Evolutionary conservation across 1,140 invertebrate genomes (phyloP).

Genomic region (Eupristina koningsbergeri): DNA sequence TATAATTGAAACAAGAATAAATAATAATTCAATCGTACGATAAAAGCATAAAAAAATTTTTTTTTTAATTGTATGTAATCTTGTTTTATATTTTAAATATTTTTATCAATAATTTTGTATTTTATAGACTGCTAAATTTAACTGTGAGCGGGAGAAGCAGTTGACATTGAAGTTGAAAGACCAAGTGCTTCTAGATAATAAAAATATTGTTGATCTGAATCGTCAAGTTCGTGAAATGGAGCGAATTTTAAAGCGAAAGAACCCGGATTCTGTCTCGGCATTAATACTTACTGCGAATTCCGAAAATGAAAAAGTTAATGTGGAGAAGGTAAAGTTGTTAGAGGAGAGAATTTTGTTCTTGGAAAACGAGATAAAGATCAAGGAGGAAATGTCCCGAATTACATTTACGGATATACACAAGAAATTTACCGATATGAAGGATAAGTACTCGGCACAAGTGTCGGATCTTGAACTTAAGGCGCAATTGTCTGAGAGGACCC

Average conservation of each 20-base stretch:
- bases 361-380: conserved; percentile 79
- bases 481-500: conserved; percentile 11
- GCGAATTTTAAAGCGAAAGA: conserved; percentile 82
- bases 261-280: conserved; percentile 85
- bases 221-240: conserved; percentile 88
- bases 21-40: too few relatives aligned
- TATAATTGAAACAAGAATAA: too few relatives aligned
- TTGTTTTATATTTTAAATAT: too few relatives aligned
- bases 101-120: too few relatives aligned
- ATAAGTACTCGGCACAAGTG: conserved; percentile 82
- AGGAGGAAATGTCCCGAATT: conserved; percentile 80
- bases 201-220: conserved; percentile 81
- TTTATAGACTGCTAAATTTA: conserved; percentile 61
- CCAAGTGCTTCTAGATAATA: conserved; percentile 80
- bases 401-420: conserved; percentile 81
- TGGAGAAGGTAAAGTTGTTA: conserved; percentile 74
- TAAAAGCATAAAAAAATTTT: too few relatives aligned
- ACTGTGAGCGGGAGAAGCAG: conserved; percentile 74
- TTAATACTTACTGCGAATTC: conserved; percentile 79
- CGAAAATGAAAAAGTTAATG: conserved; percentile 72
- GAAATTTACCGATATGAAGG: conserved; percentile 82
- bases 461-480: conserved; percentile 78
- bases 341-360: conserved; percentile 81
- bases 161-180: conserved; percentile 78
- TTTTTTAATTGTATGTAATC: too few relatives aligned